phyloP scores from a whole-genome alignment of 2,797 vertebrate species.

The Fringilla coelebs region DNA sequence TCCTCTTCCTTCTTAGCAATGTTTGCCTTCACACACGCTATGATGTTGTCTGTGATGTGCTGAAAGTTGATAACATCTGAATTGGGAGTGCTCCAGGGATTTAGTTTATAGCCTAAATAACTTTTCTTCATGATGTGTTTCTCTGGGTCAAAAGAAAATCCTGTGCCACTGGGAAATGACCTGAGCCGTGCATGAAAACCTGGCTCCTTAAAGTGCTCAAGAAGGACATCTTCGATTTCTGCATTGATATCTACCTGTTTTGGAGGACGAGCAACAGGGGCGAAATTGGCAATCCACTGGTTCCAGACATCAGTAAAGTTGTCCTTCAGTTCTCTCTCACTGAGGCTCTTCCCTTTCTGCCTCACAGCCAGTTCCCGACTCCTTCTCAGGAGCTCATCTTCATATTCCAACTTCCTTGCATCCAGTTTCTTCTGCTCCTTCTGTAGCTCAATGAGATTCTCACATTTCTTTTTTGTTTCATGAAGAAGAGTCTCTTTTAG shows the following conservation, averaged over 20 bases:
- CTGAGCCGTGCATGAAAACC: rapidly evolving
- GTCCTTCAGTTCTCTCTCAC: not conserved
- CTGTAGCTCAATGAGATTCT: not conserved
- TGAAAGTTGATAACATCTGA: not conserved
- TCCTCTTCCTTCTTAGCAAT: not conserved
- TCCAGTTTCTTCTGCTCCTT: not conserved
- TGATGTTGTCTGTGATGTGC: not conserved
- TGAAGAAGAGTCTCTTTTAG: slow-evolving; percentile 43
- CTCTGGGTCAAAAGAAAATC: not conserved
- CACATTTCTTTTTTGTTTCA: slow-evolving; percentile 13
- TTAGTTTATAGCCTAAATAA: rapidly evolving
- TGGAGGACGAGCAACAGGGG: rapidly evolving
- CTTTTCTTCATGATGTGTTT: not conserved
- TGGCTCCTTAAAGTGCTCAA: not conserved
- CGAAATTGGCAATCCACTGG: rapidly evolving
- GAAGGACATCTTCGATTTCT: slow-evolving; percentile 47
- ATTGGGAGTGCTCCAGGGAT: rapidly evolving
- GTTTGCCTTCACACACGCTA: not conserved
- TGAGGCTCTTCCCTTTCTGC: not conserved
- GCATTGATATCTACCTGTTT: not conserved
- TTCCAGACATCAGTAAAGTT: not conserved
- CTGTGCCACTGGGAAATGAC: rapidly evolving
- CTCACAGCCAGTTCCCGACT: not conserved
- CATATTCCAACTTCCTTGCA: not conserved
- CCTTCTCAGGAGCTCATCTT: not conserved